Evolutionary conservation across 1,140 invertebrate species (phyloP).

Genomic region (Cataglyphis hispanica): DNA sequence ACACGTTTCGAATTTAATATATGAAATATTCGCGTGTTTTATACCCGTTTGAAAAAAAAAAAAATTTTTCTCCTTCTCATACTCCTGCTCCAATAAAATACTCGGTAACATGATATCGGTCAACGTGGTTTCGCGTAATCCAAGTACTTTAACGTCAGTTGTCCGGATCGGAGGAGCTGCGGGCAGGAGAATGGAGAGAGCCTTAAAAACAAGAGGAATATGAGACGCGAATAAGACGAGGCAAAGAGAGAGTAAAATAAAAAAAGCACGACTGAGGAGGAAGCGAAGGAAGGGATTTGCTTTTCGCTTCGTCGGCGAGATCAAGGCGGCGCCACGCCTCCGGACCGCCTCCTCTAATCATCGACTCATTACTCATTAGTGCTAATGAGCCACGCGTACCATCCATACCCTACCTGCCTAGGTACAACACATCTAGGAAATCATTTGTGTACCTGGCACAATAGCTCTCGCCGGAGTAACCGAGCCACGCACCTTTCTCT

Average conservation of each 20-base stretch:
- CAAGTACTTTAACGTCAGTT: slow-evolving; percentile 58
- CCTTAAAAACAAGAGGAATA: slow-evolving; percentile 67
- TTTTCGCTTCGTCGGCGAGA: slow-evolving; percentile 83
- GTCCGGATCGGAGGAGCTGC: slow-evolving; percentile 30
- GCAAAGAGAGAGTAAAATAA: slow-evolving; percentile 41
- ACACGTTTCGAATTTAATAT: neutral
- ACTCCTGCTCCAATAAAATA: slow-evolving; percentile 53
- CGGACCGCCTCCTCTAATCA: slow-evolving; percentile 86
- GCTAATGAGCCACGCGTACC: slow-evolving; percentile 85
- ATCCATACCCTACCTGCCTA: slow-evolving; percentile 68
- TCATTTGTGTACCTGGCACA: slow-evolving; percentile 36
- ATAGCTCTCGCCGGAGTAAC: slow-evolving; percentile 24
- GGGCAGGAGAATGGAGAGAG: slow-evolving; percentile 6
- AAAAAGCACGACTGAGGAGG: slow-evolving; percentile 44
- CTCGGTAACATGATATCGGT: slow-evolving; percentile 67
- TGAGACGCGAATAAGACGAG: slow-evolving; percentile 48
- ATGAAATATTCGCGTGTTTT: slow-evolving; percentile 28
- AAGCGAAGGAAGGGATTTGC: slow-evolving; percentile 59
- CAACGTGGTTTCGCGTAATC: slow-evolving; percentile 60
- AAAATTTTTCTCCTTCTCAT: slow-evolving; percentile 6
- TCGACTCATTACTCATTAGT: slow-evolving; percentile 86
- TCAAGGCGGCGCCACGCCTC: slow-evolving; percentile 85
- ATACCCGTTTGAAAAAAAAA: neutral
- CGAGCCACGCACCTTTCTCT: neutral
- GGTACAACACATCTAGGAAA: slow-evolving; percentile 66